Evolutionary conservation across 2,888 invertebrate genomes (phyloP).

Genomic region (Lepeophtheirus nordmannii): DNA sequence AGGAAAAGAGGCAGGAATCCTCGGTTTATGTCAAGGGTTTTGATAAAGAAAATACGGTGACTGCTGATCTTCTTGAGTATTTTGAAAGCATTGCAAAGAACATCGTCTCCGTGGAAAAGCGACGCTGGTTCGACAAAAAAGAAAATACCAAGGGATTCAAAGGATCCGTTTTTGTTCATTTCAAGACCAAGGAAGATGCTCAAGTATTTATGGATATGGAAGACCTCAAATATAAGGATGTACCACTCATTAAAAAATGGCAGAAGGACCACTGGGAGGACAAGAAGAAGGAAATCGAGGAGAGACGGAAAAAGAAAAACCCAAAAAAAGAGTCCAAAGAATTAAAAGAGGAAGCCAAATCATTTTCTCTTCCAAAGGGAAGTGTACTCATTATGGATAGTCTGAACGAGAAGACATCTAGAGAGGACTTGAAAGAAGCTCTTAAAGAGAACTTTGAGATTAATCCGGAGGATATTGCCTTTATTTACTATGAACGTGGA

Average conservation of each 20-base stretch:
- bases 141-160: constrained; percentile 55
- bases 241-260: constrained; percentile 44
- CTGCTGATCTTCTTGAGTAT: constrained; percentile 41
- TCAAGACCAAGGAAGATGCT: constrained; percentile 61
- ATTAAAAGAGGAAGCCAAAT: constrained; percentile 32
- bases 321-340: constrained; percentile 28
- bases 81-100: constrained; percentile 11
- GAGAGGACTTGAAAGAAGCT: constrained; percentile 58
- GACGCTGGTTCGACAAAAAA: constrained; percentile 45
- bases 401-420: constrained; percentile 43
- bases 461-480: constrained; percentile 39
- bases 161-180: constrained; percentile 81
- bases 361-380: constrained; percentile 50
- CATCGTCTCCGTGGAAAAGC: constrained; percentile 35
- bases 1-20: constrained; percentile 55
- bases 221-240: constrained; percentile 49
- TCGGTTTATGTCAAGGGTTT: constrained; percentile 81
- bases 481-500: constrained; percentile 57
- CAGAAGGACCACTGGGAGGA: constrained; percentile 40
- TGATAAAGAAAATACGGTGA: constrained; percentile 48
- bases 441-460: constrained; percentile 38
- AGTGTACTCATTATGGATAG: constrained; percentile 55
- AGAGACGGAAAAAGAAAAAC: constrained; percentile 30
- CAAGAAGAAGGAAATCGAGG: constrained; percentile 32
- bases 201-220: constrained; percentile 57